A percentile compares a stretch with the other conserved stretches of the same genome.
phyloP scores from a whole-genome alignment of 2,888 invertebrate species.

The Heteromyza rotundicornis region DNA sequence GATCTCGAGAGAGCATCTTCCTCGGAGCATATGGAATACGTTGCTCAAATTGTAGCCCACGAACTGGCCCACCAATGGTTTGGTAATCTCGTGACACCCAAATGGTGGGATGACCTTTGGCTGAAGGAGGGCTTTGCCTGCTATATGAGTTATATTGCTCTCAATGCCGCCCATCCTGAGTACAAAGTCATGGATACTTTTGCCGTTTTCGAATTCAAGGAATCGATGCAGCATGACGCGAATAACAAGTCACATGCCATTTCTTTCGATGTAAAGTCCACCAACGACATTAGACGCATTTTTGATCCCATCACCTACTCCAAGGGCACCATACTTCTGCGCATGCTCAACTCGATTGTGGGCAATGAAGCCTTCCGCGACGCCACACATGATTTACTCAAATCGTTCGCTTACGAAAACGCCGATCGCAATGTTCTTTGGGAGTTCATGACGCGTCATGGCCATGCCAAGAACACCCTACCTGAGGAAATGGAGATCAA shows the following conservation, averaged over 20 bases:
- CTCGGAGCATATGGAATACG: constrained; percentile 68
- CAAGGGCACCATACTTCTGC: constrained; percentile 74
- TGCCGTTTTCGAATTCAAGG: constrained; percentile 64
- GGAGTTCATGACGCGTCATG: constrained; percentile 69
- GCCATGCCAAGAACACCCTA: constrained; percentile 59
- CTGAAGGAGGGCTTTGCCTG: constrained; percentile 68
- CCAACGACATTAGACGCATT: constrained; percentile 70
- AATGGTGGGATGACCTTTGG: constrained; percentile 80
- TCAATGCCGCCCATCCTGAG: constrained; percentile 64
- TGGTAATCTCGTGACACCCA: constrained; percentile 76
- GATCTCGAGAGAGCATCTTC: constrained; percentile 61
- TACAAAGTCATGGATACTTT: constrained; percentile 69
- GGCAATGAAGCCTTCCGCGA: constrained; percentile 68
- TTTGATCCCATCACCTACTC: constrained; percentile 77
- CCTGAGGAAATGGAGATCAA: constrained; percentile 64
- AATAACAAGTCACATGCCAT: constrained; percentile 71
- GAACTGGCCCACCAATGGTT: constrained; percentile 87
- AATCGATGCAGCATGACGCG: constrained; percentile 69
- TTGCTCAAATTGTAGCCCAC: constrained; percentile 74
- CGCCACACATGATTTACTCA: constrained; percentile 66
- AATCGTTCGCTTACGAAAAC: constrained; percentile 66
- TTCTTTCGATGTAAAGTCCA: constrained; percentile 68
- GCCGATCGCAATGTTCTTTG: constrained; percentile 73
- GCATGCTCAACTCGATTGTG: constrained; percentile 76
- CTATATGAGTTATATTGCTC: constrained; percentile 63